Evolutionary conservation across 2,888 invertebrate genomes (phyloP).

Genomic region (Macaria liturata): DNA sequence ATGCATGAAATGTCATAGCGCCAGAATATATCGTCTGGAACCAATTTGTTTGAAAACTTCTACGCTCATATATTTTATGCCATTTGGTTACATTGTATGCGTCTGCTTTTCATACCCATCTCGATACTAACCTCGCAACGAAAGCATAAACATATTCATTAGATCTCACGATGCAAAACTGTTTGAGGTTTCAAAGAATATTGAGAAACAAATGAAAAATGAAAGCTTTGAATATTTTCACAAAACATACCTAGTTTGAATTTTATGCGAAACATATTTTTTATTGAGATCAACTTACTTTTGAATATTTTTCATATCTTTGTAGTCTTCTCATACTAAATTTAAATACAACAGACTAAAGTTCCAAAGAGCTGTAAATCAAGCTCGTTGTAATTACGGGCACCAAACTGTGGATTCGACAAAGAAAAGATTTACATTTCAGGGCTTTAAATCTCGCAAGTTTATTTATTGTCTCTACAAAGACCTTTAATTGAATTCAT

Average conservation of each 20-base stretch:
- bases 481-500: constrained; percentile 7
- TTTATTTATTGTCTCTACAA: constrained; percentile 3
- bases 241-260: too few species aligned
- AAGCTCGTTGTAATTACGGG: too few species aligned
- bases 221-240: constrained; percentile 1
- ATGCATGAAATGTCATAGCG: constrained; percentile 53
- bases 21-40: constrained; percentile 48
- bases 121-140: not conserved
- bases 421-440: constrained; percentile 22
- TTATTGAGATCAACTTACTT: too few species aligned
- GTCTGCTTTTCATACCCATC: constrained; percentile 1
- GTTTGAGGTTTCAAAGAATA: constrained; percentile 4
- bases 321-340: too few species aligned
- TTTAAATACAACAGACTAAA: too few species aligned
- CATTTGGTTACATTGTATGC: constrained; percentile 16
- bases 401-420: too few species aligned
- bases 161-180: constrained; percentile 5
- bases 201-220: constrained; percentile 8
- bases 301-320: too few species aligned
- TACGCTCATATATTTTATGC: constrained; percentile 13
- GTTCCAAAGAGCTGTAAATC: too few species aligned
- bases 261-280: too few species aligned
- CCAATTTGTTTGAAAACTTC: constrained; percentile 46
- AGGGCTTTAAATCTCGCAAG: constrained; percentile 9
- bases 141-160: constrained; percentile 14